Evolutionary conservation across 1,140 invertebrate genomes (phyloP), one percentile per base, ranked within the genome.

Genomic region (Scaptodrosophila lebanonensis): DNA sequence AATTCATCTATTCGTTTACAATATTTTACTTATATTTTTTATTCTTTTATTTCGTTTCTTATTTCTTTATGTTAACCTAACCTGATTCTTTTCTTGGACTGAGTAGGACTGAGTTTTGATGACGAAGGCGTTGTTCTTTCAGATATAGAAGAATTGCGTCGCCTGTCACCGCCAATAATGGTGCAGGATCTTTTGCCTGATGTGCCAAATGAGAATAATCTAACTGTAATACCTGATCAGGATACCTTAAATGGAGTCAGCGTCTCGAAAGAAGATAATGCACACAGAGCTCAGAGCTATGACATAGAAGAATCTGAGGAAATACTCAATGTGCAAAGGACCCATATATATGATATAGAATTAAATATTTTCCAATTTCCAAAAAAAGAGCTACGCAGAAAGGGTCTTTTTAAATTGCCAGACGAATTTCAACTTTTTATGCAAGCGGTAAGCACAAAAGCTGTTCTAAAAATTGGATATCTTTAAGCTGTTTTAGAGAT

Each of bases 101-200:
- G 38, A 61, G 54, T 66, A 82, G 75, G 39, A 38, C 69, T 53
- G 53, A 76, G 52, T 58, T 82, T 70, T 82, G 75, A 82, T 69
- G 75, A 82, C 53, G 75, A 82, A 40, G 75, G 76, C 75, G 54
- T 82, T 82, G 76, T 83, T 60, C 76, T 82, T 82, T 48, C 75
- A 82, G 75, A 82, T 57, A 12, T 42, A 20, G 70, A 82, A 33
- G 57, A 82, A 15, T 67, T 64, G 44, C 75, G 50, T 16, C 15
- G 64, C 8, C 18, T 15, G 18, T 54, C 49, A 15, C 50, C 61
- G 16, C 66, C 65, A 15, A 72, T 72, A 12, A 45, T 65, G 51
- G 43, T 72, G 2, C 52, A 30, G 8, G 66, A 72, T 32, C 68
- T 72, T 36, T 12, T 68, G 16, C 68, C 60, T 2, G 68, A 52